Percentiles rank a stretch among this genome's conserved stretches.
Conservation (phyloP, 2,113 vertebrate species). For the Serilophus lunatus region DNA sequence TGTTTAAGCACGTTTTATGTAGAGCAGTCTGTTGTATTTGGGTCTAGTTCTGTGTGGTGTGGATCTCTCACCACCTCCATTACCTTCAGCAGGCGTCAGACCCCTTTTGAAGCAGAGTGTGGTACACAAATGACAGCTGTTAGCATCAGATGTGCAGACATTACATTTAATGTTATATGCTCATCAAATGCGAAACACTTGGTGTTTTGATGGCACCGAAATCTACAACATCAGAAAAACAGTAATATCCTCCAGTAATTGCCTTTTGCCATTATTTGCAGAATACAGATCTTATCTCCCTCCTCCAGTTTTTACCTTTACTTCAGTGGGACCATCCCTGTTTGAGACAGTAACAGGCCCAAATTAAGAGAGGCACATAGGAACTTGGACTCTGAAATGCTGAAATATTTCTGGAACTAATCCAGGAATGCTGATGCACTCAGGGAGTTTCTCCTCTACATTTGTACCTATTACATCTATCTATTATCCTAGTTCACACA, state of each 20-base stretch:
- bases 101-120: not conserved
- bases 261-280: not conserved
- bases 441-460: not conserved
- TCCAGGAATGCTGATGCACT: not conserved
- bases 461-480: not conserved
- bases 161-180: not conserved
- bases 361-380: not conserved
- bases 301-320: not conserved
- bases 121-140: not conserved
- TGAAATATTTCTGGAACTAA: not conserved
- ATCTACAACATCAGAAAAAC: not conserved
- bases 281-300: not conserved
- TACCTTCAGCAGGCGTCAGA: not conserved
- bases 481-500: not conserved
- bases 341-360: not conserved
- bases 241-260: not conserved
- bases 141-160: not conserved
- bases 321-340: not conserved
- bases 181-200: not conserved
- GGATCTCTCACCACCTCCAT: not conserved
- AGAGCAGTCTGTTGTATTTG: not conserved
- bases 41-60: not conserved
- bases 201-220: not conserved
- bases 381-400: not conserved
- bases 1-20: not conserved